phyloP scores from a whole-genome alignment of 2,888 invertebrate genomes.

The Andrena haemorrhoa region DNA sequence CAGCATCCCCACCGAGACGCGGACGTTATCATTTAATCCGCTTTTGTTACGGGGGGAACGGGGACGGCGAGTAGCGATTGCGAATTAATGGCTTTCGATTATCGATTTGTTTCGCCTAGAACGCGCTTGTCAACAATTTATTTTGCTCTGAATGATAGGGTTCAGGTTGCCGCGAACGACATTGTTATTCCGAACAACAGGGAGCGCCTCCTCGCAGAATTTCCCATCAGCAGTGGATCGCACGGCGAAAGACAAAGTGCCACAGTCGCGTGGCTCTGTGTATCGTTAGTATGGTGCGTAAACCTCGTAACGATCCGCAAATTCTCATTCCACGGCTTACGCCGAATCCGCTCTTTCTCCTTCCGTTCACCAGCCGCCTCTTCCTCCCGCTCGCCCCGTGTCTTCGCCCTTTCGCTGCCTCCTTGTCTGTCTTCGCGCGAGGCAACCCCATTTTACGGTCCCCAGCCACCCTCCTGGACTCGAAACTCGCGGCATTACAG shows the following conservation, averaged over 20 bases:
- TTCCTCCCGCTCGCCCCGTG: background rate
- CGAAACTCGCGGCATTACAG: slow-evolving; percentile 58
- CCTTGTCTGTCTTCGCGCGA: slow-evolving; percentile 20
- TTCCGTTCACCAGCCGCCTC: background rate
- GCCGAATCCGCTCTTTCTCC: slow-evolving; percentile 6
- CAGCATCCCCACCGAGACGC: too few relatives aligned
- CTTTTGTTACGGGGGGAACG: background rate
- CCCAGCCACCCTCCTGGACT: slow-evolving; percentile 27
- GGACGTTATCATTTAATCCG: background rate
- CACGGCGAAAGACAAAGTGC: background rate
- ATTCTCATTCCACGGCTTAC: slow-evolving; percentile 13
- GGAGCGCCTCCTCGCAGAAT: too few relatives aligned
- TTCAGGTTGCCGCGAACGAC: too few relatives aligned
- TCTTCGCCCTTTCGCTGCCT: slow-evolving; percentile 23
- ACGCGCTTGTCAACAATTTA: too few relatives aligned
- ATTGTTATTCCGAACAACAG: too few relatives aligned
- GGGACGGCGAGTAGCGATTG: too few relatives aligned
- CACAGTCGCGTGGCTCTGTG: background rate
- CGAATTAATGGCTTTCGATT: too few relatives aligned
- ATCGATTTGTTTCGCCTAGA: too few relatives aligned
- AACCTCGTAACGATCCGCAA: background rate
- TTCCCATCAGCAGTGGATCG: background rate
- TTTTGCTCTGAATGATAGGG: too few relatives aligned
- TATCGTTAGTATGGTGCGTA: background rate
- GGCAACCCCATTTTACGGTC: slow-evolving; percentile 57